phyloP scores from a whole-genome alignment of 2,888 invertebrate genomes.

The Atrina japonica region DNA sequence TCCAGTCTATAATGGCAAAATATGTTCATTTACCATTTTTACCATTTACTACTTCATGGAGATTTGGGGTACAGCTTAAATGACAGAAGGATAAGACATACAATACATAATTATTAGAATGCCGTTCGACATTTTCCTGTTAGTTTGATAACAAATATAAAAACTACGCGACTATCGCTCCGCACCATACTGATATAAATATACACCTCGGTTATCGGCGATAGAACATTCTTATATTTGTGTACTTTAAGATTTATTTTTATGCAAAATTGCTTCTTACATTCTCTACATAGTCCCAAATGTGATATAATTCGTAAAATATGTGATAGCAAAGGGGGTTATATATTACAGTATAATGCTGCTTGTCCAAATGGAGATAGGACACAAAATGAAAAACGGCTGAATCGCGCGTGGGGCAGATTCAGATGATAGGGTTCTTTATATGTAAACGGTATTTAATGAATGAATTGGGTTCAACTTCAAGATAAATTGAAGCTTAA shows the following conservation, averaged over 20 bases:
- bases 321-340: conserved; percentile 45
- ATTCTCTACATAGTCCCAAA: conserved; percentile 44
- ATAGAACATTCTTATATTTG: conserved; percentile 41
- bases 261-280: conserved; percentile 36
- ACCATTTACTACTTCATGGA: too few relatives aligned
- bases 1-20: too few relatives aligned
- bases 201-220: conserved; percentile 27
- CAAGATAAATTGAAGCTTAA: conserved; percentile 38
- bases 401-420: conserved; percentile 37
- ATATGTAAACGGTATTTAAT: conserved; percentile 46
- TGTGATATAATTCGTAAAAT: conserved; percentile 52
- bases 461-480: conserved; percentile 43
- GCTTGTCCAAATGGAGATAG: conserved; percentile 33
- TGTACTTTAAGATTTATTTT: conserved; percentile 47
- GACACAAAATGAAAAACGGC: conserved; percentile 29
- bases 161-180: conserved; percentile 21
- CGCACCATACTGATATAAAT: conserved; percentile 13
- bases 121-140: too few relatives aligned
- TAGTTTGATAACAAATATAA: too few relatives aligned
- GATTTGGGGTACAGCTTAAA: too few relatives aligned
- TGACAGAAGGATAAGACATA: too few relatives aligned
- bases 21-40: too few relatives aligned
- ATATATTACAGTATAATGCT: conserved; percentile 32
- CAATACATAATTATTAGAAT: too few relatives aligned
- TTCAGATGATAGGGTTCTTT: conserved; percentile 26